Conservation (phyloP, 1,140 invertebrate species). For the Druon quercuslanigerum region DNA sequence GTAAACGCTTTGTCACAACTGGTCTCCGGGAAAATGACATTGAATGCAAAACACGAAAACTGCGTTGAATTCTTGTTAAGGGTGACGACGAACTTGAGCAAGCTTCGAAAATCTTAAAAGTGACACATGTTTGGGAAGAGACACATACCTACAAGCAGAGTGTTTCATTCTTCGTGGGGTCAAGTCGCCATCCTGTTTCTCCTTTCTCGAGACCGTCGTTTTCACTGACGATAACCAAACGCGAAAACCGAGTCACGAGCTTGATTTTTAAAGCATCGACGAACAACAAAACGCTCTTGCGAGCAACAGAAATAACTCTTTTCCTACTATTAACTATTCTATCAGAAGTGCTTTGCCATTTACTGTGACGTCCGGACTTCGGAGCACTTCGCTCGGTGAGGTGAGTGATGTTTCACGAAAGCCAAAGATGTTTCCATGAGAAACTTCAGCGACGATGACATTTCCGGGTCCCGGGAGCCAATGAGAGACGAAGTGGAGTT, state of each 20-base stretch:
- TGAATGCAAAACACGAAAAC: neutral
- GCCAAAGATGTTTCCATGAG: too few species aligned
- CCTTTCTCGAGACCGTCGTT: constrained; percentile 25
- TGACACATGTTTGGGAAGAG: constrained; percentile 8
- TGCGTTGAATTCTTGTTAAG: constrained; percentile 26
- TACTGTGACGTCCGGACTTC: constrained; percentile 50
- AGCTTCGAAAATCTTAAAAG: constrained; percentile 9
- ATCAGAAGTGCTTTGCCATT: constrained; percentile 45
- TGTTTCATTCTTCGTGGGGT: constrained; percentile 70
- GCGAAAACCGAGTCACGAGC: neutral
- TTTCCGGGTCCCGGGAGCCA: too few species aligned
- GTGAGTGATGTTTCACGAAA: constrained; percentile 1
- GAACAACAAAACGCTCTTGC: constrained; percentile 18
- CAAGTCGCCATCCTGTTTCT: constrained; percentile 68
- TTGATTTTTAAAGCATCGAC: constrained; percentile 22
- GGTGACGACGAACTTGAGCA: constrained; percentile 30
- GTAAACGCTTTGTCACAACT: neutral
- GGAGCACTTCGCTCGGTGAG: constrained; percentile 27
- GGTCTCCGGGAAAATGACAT: constrained; percentile 11
- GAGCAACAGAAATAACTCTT: constrained; percentile 26
- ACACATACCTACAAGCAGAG: constrained; percentile 64
- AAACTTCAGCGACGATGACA: too few species aligned
- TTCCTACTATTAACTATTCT: constrained; percentile 8
- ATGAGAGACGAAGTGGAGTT: too few species aligned
- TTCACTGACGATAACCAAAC: constrained; percentile 36